These are phyloP conservation scores for Perca fluviatilis DNA, from an alignment of 2,113 vertebrate species.

Conservation along the genomic window DNA sequence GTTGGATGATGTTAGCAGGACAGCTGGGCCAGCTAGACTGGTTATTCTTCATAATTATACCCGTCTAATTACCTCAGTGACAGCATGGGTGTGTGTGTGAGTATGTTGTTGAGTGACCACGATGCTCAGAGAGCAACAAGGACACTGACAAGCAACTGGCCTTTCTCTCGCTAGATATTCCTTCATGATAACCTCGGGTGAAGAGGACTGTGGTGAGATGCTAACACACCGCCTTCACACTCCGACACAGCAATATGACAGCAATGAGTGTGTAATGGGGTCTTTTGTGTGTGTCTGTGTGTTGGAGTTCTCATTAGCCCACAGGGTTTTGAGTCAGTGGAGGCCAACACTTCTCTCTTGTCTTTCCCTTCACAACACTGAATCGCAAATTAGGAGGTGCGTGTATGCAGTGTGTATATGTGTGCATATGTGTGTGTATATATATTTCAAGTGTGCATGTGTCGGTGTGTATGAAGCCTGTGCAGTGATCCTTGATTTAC, in stretches of 20 bases:
- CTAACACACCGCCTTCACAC: slow-evolving; percentile 25
- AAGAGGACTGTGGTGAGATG: slow-evolving; percentile 22
- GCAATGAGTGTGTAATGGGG: slow-evolving; percentile 44
- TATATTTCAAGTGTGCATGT: slow-evolving; percentile 9
- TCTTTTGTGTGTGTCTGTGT: slow-evolving; percentile 29
- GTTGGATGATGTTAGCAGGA: slow-evolving; percentile 52
- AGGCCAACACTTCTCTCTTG: slow-evolving; percentile 62
- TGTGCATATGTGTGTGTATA: background rate
- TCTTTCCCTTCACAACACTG: slow-evolving; percentile 54
- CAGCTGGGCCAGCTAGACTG: slow-evolving; percentile 65
- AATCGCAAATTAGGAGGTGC: slow-evolving; percentile 63
- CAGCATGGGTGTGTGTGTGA: slow-evolving; percentile 22
- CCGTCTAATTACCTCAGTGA: slow-evolving; percentile 55
- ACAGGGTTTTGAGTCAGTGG: slow-evolving; percentile 65
- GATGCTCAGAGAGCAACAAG: slow-evolving; percentile 14
- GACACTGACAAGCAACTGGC: slow-evolving; percentile 13
- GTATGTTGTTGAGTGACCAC: slow-evolving; percentile 19
- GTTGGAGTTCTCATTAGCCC: slow-evolving; percentile 71
- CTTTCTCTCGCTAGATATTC: slow-evolving; percentile 34
- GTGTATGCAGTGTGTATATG: background rate
- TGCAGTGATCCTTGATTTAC: slow-evolving; percentile 49
- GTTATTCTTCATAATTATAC: slow-evolving; percentile 70
- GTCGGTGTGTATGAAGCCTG: slow-evolving; percentile 24
- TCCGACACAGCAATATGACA: slow-evolving; percentile 19
- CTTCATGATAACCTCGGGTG: slow-evolving; percentile 14